Conservation (phyloP, 2,797 vertebrate genomes). For the Clarias platycephalus region DNA sequence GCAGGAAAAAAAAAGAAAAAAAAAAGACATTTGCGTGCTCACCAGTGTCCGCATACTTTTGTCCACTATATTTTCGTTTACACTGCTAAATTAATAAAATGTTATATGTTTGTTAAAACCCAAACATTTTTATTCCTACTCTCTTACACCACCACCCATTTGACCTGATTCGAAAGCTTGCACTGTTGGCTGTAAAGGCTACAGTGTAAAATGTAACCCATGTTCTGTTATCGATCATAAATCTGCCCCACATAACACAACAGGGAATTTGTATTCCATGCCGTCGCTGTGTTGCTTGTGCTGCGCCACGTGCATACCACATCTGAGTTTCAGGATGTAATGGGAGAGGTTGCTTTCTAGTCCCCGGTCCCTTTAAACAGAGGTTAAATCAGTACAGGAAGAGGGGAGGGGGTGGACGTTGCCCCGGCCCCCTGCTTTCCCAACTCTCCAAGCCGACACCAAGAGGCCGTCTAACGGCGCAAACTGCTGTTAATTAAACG, state of each 20-base stretch:
- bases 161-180: too few relatives aligned
- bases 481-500: constrained; percentile 53
- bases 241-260: neutral
- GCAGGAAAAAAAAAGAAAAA: too few relatives aligned
- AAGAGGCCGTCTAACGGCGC: constrained; percentile 42
- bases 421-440: constrained; percentile 33
- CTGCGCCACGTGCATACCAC: neutral
- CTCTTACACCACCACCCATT: neutral
- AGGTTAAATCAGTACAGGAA: constrained; percentile 51
- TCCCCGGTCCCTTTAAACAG: constrained; percentile 18
- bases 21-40: neutral
- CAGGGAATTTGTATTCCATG: neutral
- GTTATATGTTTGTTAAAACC: neutral
- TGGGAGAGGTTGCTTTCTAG: neutral
- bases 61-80: neutral
- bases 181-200: neutral
- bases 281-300: neutral
- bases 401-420: constrained; percentile 20
- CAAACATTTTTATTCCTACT: too few relatives aligned
- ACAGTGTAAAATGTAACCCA: neutral
- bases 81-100: too few relatives aligned
- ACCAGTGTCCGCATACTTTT: neutral
- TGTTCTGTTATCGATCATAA: neutral
- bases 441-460: constrained; percentile 38
- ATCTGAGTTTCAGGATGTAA: constrained; percentile 15